These are phyloP conservation scores for Forbesichthys papilliferus DNA, from an alignment of 2,113 vertebrate genomes.

Conservation along the genomic window DNA sequence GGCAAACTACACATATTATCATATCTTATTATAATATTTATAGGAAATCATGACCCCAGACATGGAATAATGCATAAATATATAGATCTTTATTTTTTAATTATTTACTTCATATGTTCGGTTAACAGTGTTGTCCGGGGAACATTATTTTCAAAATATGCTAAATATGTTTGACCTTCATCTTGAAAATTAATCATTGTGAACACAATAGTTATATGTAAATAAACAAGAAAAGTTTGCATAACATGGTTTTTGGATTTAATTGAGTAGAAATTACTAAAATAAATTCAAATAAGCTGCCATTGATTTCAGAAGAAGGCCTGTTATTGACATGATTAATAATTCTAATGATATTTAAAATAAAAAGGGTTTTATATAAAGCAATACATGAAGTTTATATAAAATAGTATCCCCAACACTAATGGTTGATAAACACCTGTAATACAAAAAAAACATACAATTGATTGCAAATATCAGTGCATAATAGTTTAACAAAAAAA, in stretches of 20 bases:
- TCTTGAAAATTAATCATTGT: constrained; percentile 26
- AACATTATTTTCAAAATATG: constrained; percentile 22
- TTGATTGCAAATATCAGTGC: constrained; percentile 78
- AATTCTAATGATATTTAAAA: background rate
- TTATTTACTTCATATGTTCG: constrained; percentile 68
- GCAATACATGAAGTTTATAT: constrained; percentile 18
- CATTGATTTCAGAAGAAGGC: too few species aligned
- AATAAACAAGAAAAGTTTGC: constrained; percentile 5
- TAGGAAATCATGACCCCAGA: constrained; percentile 27
- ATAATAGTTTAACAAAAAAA: constrained; percentile 60
- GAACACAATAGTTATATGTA: constrained; percentile 3
- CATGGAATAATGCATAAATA: constrained; percentile 74
- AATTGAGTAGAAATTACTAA: constrained; percentile 2
- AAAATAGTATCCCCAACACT: constrained; percentile 42
- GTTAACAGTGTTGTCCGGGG: constrained; percentile 68
- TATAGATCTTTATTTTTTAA: constrained; percentile 82
- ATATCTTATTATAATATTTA: background rate
- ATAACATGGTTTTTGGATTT: background rate
- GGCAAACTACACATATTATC: background rate
- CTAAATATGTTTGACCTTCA: background rate
- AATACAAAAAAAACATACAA: constrained; percentile 59
- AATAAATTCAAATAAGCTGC: constrained; percentile 6
- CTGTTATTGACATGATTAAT: background rate
- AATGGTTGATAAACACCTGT: constrained; percentile 60
- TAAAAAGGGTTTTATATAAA: background rate